Base-by-base conservation (phyloP, 2,888 invertebrate genomes). In the Rhogogaster chlorosoma region DNA sequence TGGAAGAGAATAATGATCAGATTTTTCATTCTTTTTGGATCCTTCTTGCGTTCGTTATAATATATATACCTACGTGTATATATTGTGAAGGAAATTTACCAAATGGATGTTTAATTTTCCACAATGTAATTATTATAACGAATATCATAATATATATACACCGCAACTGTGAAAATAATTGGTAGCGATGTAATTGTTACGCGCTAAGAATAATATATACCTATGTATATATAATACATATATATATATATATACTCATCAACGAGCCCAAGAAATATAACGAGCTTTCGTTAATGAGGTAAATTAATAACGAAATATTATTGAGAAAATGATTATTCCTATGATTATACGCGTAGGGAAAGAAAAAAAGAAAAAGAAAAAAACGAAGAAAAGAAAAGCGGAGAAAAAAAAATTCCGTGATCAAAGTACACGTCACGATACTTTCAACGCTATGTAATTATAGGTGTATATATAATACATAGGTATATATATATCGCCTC, bases 241-340 rank as follows among this genome's bases (percentile, higher is more conserved):
- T 1, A 36, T 32, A 42, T 42, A 42, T 5, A n/a, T 42, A 42
- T 42, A 42, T 42, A 42, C 10, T 10, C 42, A 42, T 42, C 42
- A 29, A 70, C 26, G 32, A n/a, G 36, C 36, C 9, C 9, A 29
- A 70, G 36, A 70, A 70, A n/a, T 36, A 70, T 70, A 70, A 70
- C 70, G 70, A 70, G 70, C 70, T 38, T 38, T 18, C 70, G 15
- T 5, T 38, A 38, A 70, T 70, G 70, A 70, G 36, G n/a, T 5
- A 32, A 38, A 70, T 70, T 70, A 70, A 70, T 70, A 70, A 70
- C 36, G 10, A 70, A 70, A 70, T 36, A 18, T 15, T 70, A 29
- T 22, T 18, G 10, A 36, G 70, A 70, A 70, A 36, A 70, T 36
- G 7, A 70, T 36, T 18, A 70, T 53, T 7, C 1, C 53, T 53